Conservation (phyloP, 2,888 invertebrate species). For the Metallyticus violacea region DNA sequence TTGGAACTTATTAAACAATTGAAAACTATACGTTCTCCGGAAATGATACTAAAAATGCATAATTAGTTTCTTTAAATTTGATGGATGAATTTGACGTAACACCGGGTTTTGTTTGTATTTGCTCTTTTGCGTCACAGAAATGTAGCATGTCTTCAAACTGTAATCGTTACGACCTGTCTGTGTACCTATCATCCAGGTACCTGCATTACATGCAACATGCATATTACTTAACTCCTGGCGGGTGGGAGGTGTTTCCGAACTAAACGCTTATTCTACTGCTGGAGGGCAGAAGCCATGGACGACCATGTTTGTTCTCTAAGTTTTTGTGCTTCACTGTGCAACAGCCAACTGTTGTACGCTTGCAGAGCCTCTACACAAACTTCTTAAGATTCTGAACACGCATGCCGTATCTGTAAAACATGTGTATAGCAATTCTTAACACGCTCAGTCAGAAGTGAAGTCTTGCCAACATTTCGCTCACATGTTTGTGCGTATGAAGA, state of each 20-base stretch:
- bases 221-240: no score
- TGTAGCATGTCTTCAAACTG: neutral
- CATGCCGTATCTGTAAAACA: neutral
- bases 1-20: no score
- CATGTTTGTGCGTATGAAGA: neutral
- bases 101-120: no score
- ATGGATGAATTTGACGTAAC: no score
- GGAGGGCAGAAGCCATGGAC: neutral
- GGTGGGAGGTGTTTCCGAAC: neutral
- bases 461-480: neutral
- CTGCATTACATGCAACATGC: neutral
- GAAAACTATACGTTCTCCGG: no score
- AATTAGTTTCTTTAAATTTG: no score
- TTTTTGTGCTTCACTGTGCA: neutral
- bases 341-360: neutral
- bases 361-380: neutral
- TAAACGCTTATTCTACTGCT: neutral
- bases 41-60: no score
- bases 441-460: neutral
- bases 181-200: neutral
- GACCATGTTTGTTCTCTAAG: neutral
- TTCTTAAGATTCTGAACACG: neutral
- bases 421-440: neutral
- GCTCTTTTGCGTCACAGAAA: no score
- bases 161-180: neutral